Base-by-base conservation (phyloP, 2,113 vertebrate genomes). In the Corythoichthys intestinalis region DNA sequence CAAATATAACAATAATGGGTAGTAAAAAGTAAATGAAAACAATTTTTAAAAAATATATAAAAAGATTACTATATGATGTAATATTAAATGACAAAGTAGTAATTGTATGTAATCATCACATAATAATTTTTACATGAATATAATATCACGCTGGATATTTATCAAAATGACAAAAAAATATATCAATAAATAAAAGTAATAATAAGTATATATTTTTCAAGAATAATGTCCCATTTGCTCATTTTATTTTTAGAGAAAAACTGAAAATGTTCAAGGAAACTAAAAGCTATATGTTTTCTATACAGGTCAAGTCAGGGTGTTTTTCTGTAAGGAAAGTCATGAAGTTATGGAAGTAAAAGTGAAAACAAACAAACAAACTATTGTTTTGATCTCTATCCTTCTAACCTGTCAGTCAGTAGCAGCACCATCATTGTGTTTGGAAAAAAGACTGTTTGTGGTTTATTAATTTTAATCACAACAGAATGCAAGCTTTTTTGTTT, bases 381-480 rank as follows among this genome's bases (percentile, higher is more conserved):
- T 35, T 37, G 15, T 4, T 60, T 39, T 60, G 13, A 17, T 60
- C 10, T 37, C 2, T 17, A 39, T 5, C 17, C 59, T 44, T 1
- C 12, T 2, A 61, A 62, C 1, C 7, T 5, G 4, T 41, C 59
- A 61, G 38, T 41, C n/a, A 63, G 6, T 12, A 44, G 17, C 7
- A 13, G 13, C 41, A 17, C 4, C 60, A 28, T 20, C 71, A 2
- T 53, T 71, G 75, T 77, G 76, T 89, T 86, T 87, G 88, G 89
- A 20, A 90, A 92, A 92, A 92, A 91, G 89, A 89, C 89, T 78
- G 86, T 86, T 83, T 80, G 89, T 87, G 88, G 83, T 93, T 93
- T 93, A 92, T 92, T 93, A 68, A 81, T 89, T 93, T 90, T 86
- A 89, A 90, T 89, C 88, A 93, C 90, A 89, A 91, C 90, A 91